phyloP scores from a whole-genome alignment of 2,113 vertebrate genomes.

The Ictalurus punctatus region DNA sequence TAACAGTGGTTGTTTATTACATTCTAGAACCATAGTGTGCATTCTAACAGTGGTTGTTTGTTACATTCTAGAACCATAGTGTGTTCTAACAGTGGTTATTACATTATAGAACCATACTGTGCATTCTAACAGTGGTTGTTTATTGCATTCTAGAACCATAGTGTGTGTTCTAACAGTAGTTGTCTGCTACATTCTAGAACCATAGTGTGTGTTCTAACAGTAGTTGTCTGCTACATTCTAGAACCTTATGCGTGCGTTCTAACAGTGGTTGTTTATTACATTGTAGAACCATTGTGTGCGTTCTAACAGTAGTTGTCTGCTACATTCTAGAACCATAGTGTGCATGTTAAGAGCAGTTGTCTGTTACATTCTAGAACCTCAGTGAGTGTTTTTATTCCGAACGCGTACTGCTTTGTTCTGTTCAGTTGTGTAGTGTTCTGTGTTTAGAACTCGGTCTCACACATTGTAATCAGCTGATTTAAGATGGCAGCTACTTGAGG shows the following conservation, averaged over 20 bases:
- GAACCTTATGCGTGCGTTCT: neutral
- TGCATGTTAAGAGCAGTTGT: neutral
- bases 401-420: neutral
- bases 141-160: too few relatives aligned
- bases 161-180: neutral
- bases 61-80: neutral
- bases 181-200: neutral
- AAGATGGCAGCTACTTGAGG: slow-evolving; percentile 43
- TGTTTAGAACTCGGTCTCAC: neutral
- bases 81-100: neutral
- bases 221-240: neutral
- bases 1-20: neutral
- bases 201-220: neutral
- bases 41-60: neutral
- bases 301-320: neutral
- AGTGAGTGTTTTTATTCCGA: neutral
- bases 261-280: neutral
- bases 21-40: neutral
- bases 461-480: slow-evolving; percentile 14
- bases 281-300: neutral
- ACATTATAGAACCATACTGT: too few relatives aligned
- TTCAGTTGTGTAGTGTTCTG: neutral
- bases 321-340: too few relatives aligned
- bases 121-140: neutral
- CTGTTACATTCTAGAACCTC: neutral